Evolutionary conservation across 1,140 invertebrate genomes (phyloP).

Genomic region (Ceratitis capitata): DNA sequence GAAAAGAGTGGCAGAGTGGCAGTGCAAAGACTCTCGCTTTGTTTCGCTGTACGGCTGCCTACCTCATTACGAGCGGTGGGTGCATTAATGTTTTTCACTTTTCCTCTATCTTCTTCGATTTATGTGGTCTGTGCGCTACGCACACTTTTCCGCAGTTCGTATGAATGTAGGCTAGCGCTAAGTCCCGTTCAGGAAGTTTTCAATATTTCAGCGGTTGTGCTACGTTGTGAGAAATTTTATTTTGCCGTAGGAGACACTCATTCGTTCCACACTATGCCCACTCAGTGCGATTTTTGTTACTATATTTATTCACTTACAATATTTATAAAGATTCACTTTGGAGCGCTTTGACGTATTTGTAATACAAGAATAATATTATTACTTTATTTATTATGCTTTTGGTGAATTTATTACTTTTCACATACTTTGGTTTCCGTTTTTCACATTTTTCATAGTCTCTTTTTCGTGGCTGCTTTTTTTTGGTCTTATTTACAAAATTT

Average conservation of each 20-base stretch:
- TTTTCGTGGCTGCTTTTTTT: background rate
- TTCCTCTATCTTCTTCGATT: too few species aligned
- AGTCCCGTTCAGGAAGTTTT: background rate
- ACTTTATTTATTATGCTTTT: conserved; percentile 64
- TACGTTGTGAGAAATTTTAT: background rate
- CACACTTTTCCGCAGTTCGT: background rate
- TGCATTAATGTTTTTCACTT: background rate
- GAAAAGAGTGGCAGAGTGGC: background rate
- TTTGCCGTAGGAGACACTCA: background rate
- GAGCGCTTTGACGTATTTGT: conserved; percentile 42
- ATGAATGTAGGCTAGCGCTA: background rate
- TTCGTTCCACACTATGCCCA: too few species aligned
- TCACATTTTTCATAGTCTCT: background rate
- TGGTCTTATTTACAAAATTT: background rate
- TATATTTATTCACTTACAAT: too few species aligned
- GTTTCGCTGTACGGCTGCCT: background rate
- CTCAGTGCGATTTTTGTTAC: background rate
- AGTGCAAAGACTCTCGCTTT: background rate
- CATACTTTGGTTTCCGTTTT: conserved; percentile 55
- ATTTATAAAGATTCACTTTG: too few species aligned
- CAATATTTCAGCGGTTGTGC: background rate
- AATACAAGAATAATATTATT: conserved; percentile 64
- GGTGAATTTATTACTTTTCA: conserved; percentile 60
- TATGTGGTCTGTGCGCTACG: too few species aligned
- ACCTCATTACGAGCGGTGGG: background rate